Conservation (phyloP, 2,797 vertebrate species). For the Tamandua tetradactyla region DNA sequence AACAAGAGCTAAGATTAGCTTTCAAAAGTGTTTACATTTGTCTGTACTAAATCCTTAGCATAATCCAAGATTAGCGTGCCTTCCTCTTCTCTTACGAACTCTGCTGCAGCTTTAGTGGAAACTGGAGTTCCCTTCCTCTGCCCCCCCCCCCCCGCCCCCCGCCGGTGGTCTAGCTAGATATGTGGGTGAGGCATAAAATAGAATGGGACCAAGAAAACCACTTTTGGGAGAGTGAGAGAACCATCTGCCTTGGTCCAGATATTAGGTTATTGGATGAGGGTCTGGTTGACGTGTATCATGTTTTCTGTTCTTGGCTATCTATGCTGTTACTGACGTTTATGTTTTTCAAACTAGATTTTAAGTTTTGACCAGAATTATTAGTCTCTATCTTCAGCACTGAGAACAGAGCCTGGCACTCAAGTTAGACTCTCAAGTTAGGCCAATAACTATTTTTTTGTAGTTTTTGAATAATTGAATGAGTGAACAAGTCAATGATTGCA, state of each 20-base stretch:
- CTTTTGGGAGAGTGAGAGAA: neutral
- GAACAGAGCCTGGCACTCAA: neutral
- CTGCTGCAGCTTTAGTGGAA: neutral
- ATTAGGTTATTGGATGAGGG: neutral
- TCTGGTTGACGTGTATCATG: neutral
- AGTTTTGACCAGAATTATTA: neutral
- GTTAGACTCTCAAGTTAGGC: neutral
- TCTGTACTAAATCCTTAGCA: neutral
- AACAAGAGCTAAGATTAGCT: neutral
- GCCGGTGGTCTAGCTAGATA: neutral
- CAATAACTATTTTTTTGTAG: neutral
- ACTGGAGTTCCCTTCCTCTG: neutral
- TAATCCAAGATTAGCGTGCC: neutral
- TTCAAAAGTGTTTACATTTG: neutral
- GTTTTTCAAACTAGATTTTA: neutral
- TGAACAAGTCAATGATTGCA: neutral
- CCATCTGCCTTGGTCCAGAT: neutral
- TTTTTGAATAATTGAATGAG: neutral
- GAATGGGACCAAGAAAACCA: neutral
- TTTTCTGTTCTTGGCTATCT: neutral
- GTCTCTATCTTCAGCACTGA: neutral
- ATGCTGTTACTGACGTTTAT: neutral
- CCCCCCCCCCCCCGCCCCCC: too few relatives aligned
- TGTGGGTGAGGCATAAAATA: neutral
- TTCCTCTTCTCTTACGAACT: neutral